phyloP scores from a whole-genome alignment of 2,888 invertebrate species.

The Calliopum simillimum region DNA sequence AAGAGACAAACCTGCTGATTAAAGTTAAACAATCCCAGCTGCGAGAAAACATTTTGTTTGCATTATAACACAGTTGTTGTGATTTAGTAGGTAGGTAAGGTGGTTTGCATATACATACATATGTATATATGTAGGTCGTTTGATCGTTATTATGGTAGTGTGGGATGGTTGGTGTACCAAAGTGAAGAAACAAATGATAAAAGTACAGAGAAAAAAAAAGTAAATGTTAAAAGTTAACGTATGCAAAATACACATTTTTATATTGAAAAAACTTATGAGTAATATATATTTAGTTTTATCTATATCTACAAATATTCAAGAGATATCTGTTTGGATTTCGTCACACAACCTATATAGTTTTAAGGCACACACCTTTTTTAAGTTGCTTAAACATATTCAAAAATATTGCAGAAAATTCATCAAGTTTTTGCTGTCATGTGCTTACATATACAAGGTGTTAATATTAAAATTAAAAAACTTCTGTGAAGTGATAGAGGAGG shows the following conservation, averaged over 20 bases:
- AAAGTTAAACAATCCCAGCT: constrained; percentile 66
- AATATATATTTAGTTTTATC: not conserved
- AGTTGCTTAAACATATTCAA: no score
- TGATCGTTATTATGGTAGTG: constrained; percentile 27
- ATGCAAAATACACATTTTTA: constrained; percentile 20
- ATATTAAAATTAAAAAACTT: no score
- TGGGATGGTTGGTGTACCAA: constrained; percentile 29
- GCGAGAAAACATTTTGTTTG: constrained; percentile 42
- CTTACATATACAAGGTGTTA: no score
- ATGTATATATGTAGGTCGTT: constrained; percentile 33
- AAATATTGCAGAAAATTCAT: no score
- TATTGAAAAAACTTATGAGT: constrained; percentile 4
- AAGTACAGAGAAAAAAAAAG: constrained; percentile 29
- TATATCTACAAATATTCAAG: no score
- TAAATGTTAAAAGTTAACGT: constrained; percentile 18
- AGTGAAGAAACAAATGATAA: constrained; percentile 26
- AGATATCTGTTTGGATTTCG: no score
- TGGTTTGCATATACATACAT: constrained; percentile 27
- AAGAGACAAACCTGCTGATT: constrained; percentile 66
- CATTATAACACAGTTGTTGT: constrained; percentile 36
- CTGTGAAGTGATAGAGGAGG: no score
- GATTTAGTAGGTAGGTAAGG: constrained; percentile 40
- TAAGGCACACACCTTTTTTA: not conserved
- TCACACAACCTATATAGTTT: not conserved
- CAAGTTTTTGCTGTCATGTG: no score